Percentiles rank a stretch among this genome's conserved stretches.
Evolutionary conservation across 2,797 vertebrate genomes (phyloP).

Genomic region (Micrastur ruficollis): DNA sequence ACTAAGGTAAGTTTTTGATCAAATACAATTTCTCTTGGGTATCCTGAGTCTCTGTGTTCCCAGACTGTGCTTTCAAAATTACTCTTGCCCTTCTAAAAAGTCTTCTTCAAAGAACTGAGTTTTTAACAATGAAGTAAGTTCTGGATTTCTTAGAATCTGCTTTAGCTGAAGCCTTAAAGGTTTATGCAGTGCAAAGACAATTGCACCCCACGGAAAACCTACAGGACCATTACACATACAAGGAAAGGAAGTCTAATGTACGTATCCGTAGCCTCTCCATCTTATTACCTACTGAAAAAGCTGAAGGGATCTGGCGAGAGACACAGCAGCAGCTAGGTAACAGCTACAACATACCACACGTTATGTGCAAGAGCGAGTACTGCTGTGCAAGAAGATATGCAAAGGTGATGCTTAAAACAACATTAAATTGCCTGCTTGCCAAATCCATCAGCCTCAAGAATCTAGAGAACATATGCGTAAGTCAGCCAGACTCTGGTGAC

Average conservation of each 20-base stretch:
- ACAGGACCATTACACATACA: too few species aligned
- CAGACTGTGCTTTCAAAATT: background rate
- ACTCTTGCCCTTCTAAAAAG: background rate
- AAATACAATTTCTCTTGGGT: background rate
- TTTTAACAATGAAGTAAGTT: background rate
- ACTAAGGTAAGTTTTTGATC: background rate
- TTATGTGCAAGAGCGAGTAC: background rate
- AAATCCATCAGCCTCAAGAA: background rate
- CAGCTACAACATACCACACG: background rate
- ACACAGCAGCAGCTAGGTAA: background rate
- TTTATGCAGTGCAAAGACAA: background rate
- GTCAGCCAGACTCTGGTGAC: background rate
- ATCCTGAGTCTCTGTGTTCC: background rate
- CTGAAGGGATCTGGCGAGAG: background rate
- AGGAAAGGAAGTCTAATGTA: background rate
- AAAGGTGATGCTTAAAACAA: background rate
- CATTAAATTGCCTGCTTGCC: background rate
- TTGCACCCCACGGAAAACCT: background rate
- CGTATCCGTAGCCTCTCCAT: accelerated
- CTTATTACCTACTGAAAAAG: background rate
- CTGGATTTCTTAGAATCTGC: background rate
- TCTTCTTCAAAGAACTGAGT: background rate
- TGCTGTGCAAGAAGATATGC: background rate
- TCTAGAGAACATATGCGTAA: accelerated
- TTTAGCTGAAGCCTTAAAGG: background rate